Evolutionary conservation across 2,888 invertebrate genomes (phyloP).

Genomic region (Cancer borealis): DNA sequence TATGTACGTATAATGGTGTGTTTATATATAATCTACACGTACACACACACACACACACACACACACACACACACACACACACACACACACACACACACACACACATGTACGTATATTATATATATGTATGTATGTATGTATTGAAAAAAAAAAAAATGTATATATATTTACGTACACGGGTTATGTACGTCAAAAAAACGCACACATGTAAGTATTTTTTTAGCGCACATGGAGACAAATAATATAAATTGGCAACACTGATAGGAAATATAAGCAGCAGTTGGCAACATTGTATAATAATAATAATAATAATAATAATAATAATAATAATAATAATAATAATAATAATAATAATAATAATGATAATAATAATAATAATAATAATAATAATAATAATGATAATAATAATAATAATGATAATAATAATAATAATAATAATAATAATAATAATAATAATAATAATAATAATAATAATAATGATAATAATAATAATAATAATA

Average conservation of each 20-base stretch:
- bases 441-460: constrained; percentile 14
- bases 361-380: not conserved
- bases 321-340: constrained; percentile 48
- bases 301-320: constrained; percentile 50
- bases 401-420: not conserved
- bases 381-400: constrained; percentile 54
- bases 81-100: not conserved
- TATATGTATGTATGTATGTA: not conserved
- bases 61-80: not conserved
- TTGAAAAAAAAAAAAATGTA: not conserved
- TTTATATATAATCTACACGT: not conserved
- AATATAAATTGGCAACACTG: not conserved
- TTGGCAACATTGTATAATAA: not conserved
- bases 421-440: constrained; percentile 32
- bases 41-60: not conserved
- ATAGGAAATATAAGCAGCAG: not conserved
- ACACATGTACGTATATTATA: not conserved
- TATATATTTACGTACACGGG: not conserved
- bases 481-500: not conserved
- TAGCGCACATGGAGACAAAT: not conserved
- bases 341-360: constrained; percentile 26
- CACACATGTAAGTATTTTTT: not conserved
- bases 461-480: not conserved
- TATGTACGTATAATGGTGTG: not conserved
- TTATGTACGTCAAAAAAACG: not conserved